Conservation (phyloP, 2,113 vertebrate genomes). For the Chloropsis cyanopogon region DNA sequence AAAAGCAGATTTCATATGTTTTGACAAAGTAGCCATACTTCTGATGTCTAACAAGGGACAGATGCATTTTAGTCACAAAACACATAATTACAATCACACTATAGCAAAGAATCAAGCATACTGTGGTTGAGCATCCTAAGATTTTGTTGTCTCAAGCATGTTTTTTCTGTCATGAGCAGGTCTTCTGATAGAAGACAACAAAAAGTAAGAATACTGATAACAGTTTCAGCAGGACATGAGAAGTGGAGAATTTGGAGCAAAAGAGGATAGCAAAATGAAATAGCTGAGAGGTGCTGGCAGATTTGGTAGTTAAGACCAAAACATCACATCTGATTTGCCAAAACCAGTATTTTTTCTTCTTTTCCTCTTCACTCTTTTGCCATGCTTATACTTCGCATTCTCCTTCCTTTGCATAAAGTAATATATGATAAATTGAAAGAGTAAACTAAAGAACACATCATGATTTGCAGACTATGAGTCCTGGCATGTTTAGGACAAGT, state of each 20-base stretch:
- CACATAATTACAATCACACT: not conserved
- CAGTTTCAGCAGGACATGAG: not conserved
- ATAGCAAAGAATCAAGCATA: not conserved
- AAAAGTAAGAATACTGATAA: not conserved
- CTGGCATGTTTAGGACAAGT: not conserved
- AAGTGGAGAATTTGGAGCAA: not conserved
- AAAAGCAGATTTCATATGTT: not conserved
- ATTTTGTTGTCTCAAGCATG: not conserved
- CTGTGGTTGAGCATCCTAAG: not conserved
- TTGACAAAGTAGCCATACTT: not conserved
- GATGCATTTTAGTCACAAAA: not conserved
- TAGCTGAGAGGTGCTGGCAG: not conserved
- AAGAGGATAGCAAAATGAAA: not conserved
- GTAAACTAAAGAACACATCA: not conserved
- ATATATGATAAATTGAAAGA: not conserved
- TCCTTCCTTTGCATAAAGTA: not conserved
- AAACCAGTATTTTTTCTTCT: not conserved
- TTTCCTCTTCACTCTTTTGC: not conserved
- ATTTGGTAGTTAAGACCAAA: not conserved
- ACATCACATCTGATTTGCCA: not conserved
- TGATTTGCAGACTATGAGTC: not conserved
- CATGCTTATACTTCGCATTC: not conserved
- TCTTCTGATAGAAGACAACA: not conserved
- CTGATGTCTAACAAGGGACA: not conserved
- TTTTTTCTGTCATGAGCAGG: not conserved